A percentile compares a stretch with the other conserved stretches of the same genome.
Evolutionary conservation across 2,888 invertebrate species (phyloP).

Genomic region (Tortricodes alternella): DNA sequence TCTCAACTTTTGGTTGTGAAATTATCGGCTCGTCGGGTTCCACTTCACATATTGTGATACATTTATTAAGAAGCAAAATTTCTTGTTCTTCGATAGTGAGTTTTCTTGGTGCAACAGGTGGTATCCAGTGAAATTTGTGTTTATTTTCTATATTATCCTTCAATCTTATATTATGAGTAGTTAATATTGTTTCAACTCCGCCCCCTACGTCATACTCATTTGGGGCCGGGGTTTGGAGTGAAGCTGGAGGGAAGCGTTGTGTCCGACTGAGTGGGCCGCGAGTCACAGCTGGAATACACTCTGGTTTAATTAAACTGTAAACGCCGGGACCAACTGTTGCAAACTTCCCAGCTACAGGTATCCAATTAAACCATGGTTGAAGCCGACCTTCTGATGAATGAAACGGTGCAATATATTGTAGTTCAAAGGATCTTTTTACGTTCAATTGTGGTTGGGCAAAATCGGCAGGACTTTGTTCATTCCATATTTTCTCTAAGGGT

Average conservation of each 20-base stretch:
- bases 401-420: constrained; percentile 60
- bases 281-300: constrained; percentile 54
- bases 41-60: constrained; percentile 53
- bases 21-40: constrained; percentile 30
- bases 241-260: constrained; percentile 46
- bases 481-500: constrained; percentile 44
- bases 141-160: constrained; percentile 53
- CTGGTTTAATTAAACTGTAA: constrained; percentile 51
- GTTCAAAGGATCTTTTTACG: constrained; percentile 35
- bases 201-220: constrained; percentile 54
- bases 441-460: constrained; percentile 36
- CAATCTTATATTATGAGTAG: constrained; percentile 59
- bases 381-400: constrained; percentile 62
- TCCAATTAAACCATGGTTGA: constrained; percentile 62
- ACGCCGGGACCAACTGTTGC: constrained; percentile 62
- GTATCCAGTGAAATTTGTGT: constrained; percentile 50
- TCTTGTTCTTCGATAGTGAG: constrained; percentile 51
- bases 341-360: constrained; percentile 49
- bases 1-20: neutral
- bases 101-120: constrained; percentile 36
- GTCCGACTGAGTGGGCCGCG: constrained; percentile 56
- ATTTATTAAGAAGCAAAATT: constrained; percentile 46
- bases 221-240: constrained; percentile 51
- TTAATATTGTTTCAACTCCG: constrained; percentile 60
- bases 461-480: constrained; percentile 59